Evolutionary conservation across 2,797 vertebrate species (phyloP).

Genomic region (Acropternis orthonyx): DNA sequence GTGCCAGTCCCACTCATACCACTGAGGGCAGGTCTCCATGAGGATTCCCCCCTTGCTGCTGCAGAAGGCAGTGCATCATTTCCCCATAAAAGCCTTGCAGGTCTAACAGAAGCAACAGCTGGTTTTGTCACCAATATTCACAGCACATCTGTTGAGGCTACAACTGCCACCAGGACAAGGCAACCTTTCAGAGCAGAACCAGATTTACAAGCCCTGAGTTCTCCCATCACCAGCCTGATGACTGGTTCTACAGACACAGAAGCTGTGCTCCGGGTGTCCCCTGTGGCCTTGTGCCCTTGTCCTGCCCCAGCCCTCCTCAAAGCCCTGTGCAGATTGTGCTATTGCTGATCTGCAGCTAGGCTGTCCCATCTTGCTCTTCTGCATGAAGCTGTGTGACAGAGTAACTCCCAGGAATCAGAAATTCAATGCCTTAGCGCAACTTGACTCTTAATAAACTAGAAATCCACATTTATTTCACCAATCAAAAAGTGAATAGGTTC

Average conservation of each 20-base stretch:
- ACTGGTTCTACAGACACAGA: neutral
- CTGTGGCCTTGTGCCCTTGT: fast-evolving
- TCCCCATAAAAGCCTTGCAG: neutral
- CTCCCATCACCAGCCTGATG: neutral
- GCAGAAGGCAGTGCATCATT: neutral
- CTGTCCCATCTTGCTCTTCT: neutral
- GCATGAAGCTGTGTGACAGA: neutral
- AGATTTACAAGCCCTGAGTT: neutral
- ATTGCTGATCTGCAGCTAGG: neutral
- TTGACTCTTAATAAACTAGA: neutral
- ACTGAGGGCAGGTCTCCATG: fast-evolving
- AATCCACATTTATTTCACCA: neutral
- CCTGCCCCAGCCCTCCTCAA: neutral
- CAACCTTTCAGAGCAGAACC: neutral
- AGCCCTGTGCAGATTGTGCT: neutral
- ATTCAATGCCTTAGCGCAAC: neutral
- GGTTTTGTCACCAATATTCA: neutral
- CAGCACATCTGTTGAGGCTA: neutral
- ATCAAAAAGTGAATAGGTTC: neutral
- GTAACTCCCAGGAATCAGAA: neutral
- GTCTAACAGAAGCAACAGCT: neutral
- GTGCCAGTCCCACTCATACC: neutral
- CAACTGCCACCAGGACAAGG: neutral
- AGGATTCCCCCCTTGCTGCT: neutral
- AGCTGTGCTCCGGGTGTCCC: neutral